A percentile compares a stretch with the other conserved stretches of the same genome.
These are phyloP conservation scores for Cisticola juncidis DNA, from an alignment of 2,113 vertebrate species.

Conservation along the genomic window DNA sequence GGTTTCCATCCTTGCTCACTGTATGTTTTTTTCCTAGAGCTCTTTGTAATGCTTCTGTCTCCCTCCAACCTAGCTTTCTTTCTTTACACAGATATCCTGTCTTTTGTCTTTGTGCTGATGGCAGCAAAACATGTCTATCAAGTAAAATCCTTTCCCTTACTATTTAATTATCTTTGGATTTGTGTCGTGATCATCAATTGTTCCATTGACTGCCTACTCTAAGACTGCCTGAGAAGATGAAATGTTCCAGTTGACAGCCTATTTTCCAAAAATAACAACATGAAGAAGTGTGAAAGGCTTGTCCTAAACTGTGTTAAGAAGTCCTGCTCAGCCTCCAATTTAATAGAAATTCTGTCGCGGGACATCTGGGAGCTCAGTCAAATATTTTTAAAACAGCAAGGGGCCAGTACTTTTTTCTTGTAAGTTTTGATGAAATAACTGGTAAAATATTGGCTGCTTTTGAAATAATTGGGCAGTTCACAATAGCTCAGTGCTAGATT, in stretches of 20 bases:
- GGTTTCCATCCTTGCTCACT: neutral
- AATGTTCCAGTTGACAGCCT: neutral
- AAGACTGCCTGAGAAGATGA: neutral
- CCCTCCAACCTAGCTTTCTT: neutral
- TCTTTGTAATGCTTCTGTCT: neutral
- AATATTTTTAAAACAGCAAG: neutral
- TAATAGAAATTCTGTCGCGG: neutral
- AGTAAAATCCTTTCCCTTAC: neutral
- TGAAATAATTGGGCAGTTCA: neutral
- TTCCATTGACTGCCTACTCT: neutral
- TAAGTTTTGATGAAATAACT: neutral
- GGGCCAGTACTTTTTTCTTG: neutral
- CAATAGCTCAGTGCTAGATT: neutral
- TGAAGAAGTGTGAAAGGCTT: neutral
- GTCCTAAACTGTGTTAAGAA: neutral
- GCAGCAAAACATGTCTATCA: neutral
- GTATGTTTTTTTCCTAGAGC: neutral
- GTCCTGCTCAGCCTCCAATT: neutral
- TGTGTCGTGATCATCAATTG: neutral
- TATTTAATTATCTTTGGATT: conserved; percentile 2
- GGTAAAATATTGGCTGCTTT: neutral
- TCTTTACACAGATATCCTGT: neutral
- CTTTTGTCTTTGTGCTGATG: neutral
- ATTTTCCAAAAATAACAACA: neutral
- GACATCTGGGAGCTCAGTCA: neutral